phyloP scores from a whole-genome alignment of 1,140 invertebrate species.

The Globodera ellingtonae region DNA sequence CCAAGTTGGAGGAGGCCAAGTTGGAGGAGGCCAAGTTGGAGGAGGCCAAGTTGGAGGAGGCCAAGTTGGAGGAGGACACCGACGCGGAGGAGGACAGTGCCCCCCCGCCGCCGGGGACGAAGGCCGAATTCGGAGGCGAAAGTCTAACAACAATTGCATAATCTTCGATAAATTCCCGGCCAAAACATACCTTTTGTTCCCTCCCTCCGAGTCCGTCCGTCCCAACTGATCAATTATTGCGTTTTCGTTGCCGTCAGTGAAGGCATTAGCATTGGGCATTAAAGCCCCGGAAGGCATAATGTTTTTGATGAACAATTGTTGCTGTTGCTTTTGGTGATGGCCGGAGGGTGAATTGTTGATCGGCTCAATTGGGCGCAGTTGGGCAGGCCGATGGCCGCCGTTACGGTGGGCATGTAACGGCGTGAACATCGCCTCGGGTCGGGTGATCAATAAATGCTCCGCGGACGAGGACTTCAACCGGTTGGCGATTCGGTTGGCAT shows the following conservation, averaged over 20 bases:
- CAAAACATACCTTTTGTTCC: too few species aligned
- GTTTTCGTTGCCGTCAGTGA: too few species aligned
- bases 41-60: constrained; percentile 21
- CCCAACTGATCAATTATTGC: too few species aligned
- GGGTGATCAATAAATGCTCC: constrained; percentile 19
- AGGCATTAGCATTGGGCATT: too few species aligned
- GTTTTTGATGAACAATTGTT: background rate
- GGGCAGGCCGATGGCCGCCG: background rate
- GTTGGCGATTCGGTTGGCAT: background rate
- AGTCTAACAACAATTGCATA: background rate
- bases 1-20: constrained; percentile 4
- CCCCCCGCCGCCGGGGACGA: constrained; percentile 35
- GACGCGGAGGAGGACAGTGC: constrained; percentile 41
- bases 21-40: constrained; percentile 26
- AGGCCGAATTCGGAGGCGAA: constrained; percentile 36
- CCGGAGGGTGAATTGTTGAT: background rate
- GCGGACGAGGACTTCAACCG: constrained; percentile 6
- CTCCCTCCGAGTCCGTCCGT: too few species aligned
- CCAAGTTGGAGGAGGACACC: constrained; percentile 29
- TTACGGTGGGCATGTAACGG: background rate
- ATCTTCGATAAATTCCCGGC: too few species aligned
- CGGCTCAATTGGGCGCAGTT: background rate
- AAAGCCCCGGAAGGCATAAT: background rate
- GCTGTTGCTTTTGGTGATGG: background rate
- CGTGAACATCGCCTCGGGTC: constrained; percentile 23